Evolutionary conservation across 2,797 vertebrate genomes (phyloP).

Genomic region (Chlorospingus flavigularis): DNA sequence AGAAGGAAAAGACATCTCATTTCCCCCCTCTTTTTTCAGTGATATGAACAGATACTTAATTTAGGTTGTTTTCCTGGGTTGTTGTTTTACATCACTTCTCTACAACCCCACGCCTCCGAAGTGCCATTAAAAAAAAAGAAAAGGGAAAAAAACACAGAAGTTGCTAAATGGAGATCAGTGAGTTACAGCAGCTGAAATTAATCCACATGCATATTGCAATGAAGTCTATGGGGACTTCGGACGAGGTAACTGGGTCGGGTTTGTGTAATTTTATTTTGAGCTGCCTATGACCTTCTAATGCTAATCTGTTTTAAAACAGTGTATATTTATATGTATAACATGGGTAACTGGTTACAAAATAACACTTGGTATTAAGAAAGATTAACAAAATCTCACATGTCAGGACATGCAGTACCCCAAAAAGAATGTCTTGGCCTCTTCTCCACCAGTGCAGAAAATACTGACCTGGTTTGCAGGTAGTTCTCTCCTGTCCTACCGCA

Average conservation of each 20-base stretch:
- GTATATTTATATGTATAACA: neutral
- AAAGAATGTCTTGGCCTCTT: neutral
- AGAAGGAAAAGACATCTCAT: constrained; percentile 20
- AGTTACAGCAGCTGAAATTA: constrained; percentile 60
- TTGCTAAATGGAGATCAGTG: constrained; percentile 37
- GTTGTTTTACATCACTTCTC: constrained; percentile 39
- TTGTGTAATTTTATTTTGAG: neutral
- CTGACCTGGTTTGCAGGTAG: neutral
- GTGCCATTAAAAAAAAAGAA: neutral
- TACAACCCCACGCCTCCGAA: neutral
- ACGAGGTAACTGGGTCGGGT: neutral
- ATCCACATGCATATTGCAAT: neutral
- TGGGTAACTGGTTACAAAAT: neutral
- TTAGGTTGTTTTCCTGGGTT: constrained; percentile 48
- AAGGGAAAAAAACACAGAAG: constrained; percentile 47
- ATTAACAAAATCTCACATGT: neutral
- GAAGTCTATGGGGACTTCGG: neutral
- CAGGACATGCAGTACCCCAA: neutral
- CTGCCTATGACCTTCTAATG: neutral
- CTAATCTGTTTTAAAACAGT: neutral
- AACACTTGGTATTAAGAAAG: neutral
- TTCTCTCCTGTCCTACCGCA: neutral
- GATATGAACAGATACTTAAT: constrained; percentile 1
- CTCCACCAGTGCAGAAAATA: neutral
- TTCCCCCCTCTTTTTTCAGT: neutral